A percentile compares a stretch with the other conserved stretches of the same genome.
These are phyloP conservation scores for Copidosoma floridanum DNA, from an alignment of 1,140 invertebrate genomes.

Conservation along the genomic window DNA sequence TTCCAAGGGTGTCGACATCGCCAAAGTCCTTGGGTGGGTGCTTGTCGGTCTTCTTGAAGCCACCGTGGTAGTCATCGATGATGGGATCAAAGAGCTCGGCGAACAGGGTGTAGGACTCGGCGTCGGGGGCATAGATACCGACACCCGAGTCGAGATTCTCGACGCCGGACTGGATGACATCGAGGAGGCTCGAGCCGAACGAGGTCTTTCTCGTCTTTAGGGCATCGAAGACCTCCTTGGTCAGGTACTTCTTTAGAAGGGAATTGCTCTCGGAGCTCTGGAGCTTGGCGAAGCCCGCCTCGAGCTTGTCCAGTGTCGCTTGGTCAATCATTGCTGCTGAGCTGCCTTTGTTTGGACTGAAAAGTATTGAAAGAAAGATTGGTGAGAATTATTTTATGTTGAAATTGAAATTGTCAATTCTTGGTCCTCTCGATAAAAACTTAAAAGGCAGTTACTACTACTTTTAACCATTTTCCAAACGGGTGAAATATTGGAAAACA, in stretches of 20 bases:
- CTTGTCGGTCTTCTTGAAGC: conserved; percentile 89
- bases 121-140: conserved; percentile 94
- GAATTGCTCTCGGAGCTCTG: conserved; percentile 88
- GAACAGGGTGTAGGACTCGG: conserved; percentile 88
- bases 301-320: conserved; percentile 83
- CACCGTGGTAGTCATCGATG: conserved; percentile 93
- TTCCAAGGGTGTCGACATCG: conserved; percentile 82
- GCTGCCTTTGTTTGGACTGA: conserved; percentile 67
- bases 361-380: too few species aligned
- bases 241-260: conserved; percentile 90
- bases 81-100: conserved; percentile 92
- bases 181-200: conserved; percentile 84
- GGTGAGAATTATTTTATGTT: too few species aligned
- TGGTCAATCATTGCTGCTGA: conserved; percentile 84
- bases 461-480: too few species aligned
- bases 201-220: conserved; percentile 89
- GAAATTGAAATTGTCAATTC: too few species aligned
- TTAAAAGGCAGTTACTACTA: too few species aligned
- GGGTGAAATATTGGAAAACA: too few species aligned
- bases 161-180: conserved; percentile 89
- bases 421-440: too few species aligned
- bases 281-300: conserved; percentile 86
- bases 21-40: conserved; percentile 93
- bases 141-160: conserved; percentile 89
- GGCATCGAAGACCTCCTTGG: conserved; percentile 85